Evolutionary conservation across 2,888 invertebrate genomes (phyloP).

Genomic region (Achlya flavicornis): DNA sequence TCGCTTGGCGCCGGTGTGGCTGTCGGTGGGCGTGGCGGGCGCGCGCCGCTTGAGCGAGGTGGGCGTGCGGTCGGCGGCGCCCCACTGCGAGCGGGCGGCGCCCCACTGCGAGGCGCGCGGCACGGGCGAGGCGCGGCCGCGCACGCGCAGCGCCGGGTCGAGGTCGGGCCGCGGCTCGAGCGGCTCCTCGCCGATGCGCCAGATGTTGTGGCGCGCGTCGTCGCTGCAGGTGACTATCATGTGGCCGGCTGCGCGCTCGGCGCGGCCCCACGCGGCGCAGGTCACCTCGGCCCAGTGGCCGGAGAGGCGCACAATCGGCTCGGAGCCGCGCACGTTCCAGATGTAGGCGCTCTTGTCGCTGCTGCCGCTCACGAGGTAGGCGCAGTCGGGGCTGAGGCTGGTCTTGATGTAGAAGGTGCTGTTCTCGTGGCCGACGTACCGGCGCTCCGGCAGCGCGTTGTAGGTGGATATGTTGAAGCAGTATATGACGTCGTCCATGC

Average conservation of each 20-base stretch:
- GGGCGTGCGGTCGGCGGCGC: conserved; percentile 71
- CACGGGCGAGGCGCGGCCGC: conserved; percentile 52
- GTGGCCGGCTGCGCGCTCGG: conserved; percentile 77
- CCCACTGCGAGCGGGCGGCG: conserved; percentile 54
- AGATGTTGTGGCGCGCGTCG: conserved; percentile 90
- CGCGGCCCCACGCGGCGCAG: conserved; percentile 91
- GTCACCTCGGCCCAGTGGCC: conserved; percentile 95
- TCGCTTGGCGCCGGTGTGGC: conserved; percentile 44
- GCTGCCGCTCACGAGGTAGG: conserved; percentile 94
- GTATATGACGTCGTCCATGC: conserved; percentile 94
- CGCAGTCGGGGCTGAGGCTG: conserved; percentile 90
- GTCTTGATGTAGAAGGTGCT: conserved; percentile 94
- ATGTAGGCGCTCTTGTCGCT: conserved; percentile 94
- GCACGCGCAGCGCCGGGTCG: conserved; percentile 44
- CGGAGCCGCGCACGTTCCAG: conserved; percentile 88
- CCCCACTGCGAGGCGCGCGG: conserved; percentile 53
- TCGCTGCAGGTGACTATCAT: conserved; percentile 92
- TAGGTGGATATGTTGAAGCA: conserved; percentile 91
- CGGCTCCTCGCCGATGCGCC: conserved; percentile 86
- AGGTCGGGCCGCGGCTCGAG: conserved; percentile 51
- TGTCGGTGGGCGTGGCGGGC: conserved; percentile 37
- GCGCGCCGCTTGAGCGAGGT: conserved; percentile 74
- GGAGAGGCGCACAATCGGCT: conserved; percentile 87
- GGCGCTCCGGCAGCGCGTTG: conserved; percentile 85
- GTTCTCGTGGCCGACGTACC: conserved; percentile 89